Evolutionary conservation across 2,888 invertebrate genomes (phyloP), one percentile per base, ranked within the genome.

Genomic region (Heliconius cydno): DNA sequence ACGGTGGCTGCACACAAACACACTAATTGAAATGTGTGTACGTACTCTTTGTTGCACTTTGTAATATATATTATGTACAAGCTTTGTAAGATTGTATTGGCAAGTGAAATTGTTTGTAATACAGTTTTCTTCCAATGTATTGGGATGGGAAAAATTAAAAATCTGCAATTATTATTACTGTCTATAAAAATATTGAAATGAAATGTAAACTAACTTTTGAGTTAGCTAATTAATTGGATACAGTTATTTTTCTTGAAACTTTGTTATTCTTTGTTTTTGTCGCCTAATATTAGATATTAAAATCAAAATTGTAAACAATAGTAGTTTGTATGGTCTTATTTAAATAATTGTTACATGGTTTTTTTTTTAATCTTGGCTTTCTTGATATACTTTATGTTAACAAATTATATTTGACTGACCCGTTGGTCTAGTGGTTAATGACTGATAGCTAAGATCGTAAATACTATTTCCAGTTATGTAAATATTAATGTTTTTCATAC

Each of bases 1-100:
- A 22, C 13, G 65, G 41, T 66, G 41, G 75, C 28, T 75, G 46
- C 66, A 66, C 38, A n/a, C 75, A 19, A 34, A 52, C 72, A 60
- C 12, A n/a, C n/a, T 25, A 10, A 3, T 6, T 57, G 57, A 22
- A 57, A 22, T 52, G 19, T 52, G 15, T 52, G 19, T 41, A 41
- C 3, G 12, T 41, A 41, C 6, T 41, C 12, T 41, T 41, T 41
- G 12, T 41, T 41, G 41, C 41, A 41, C 12, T 41, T 41, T 41
- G 28, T 28, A 28, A 28, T 28, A 28, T 28, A 28, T 28, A 28
- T 28, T 28, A 28, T n/a, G 1, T 28, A 28, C 28, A 28, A 28
- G 28, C 28, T 28, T 28, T 28, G 41, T 41, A 52, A 52, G 9
- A 52, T 22, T 52, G 7, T 34, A 34, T 52, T 52, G 52, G 22